These are phyloP conservation scores for Habrosyne pyritoides DNA, from an alignment of 2,888 invertebrate species.

Conservation along the genomic window DNA sequence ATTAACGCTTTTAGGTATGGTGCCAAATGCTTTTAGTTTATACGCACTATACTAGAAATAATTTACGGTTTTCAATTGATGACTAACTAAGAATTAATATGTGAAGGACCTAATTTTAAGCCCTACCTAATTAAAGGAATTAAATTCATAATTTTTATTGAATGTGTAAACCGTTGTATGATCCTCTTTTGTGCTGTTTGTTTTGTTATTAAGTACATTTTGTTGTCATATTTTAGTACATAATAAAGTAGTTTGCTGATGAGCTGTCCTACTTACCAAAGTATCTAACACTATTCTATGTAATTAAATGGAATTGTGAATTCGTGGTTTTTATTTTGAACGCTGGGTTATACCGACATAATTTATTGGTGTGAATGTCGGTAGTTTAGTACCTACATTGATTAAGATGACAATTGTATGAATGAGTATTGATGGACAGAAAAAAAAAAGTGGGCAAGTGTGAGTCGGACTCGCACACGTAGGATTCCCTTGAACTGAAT, in stretches of 20 bases:
- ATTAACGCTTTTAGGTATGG: not conserved
- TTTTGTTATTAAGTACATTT: constrained; percentile 3
- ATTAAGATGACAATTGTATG: too few species aligned
- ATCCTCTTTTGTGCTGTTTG: not conserved
- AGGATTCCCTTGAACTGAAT: too few species aligned
- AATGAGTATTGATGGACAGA: too few species aligned
- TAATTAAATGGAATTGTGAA: constrained; percentile 39
- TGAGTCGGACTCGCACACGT: too few species aligned
- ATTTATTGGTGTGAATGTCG: too few species aligned
- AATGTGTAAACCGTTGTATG: not conserved
- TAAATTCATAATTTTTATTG: too few species aligned
- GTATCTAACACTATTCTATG: constrained; percentile 32
- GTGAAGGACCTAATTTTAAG: not conserved
- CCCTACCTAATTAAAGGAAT: not conserved
- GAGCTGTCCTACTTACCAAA: constrained; percentile 34
- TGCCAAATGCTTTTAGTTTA: constrained; percentile 5
- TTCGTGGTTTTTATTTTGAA: constrained; percentile 17
- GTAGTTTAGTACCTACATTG: too few species aligned
- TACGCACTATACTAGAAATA: not conserved
- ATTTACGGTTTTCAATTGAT: not conserved
- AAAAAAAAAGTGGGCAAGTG: too few species aligned
- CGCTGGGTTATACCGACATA: not conserved
- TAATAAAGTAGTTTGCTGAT: not conserved
- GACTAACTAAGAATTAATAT: not conserved
- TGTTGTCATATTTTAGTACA: not conserved